phyloP scores from a whole-genome alignment of 2,113 vertebrate species.

The Phasianus colchicus region DNA sequence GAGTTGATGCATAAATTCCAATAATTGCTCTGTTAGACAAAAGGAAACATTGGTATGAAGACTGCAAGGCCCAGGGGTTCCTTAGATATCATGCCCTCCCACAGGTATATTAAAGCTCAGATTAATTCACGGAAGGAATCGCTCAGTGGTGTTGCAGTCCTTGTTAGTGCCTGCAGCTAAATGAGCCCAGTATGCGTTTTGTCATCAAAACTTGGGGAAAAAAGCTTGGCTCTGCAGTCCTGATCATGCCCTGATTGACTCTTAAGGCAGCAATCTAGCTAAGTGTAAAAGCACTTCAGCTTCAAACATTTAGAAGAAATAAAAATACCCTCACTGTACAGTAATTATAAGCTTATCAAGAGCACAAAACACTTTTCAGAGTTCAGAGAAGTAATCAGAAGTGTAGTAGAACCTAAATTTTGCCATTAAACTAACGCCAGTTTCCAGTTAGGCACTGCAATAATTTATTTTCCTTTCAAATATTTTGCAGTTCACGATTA shows the following conservation, averaged over 20 bases:
- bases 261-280: background rate
- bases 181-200: background rate
- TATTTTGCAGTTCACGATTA: background rate
- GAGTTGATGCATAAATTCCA: constrained; percentile 98
- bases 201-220: background rate
- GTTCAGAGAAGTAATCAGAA: background rate
- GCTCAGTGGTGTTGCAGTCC: background rate
- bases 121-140: background rate
- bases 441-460: background rate
- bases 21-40: constrained; percentile 86
- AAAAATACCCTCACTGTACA: background rate
- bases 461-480: background rate
- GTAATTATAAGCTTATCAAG: background rate
- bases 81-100: background rate
- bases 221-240: background rate
- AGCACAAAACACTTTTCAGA: background rate
- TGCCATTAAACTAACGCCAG: background rate
- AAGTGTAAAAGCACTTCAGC: constrained; percentile 13
- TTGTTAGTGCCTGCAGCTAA: background rate
- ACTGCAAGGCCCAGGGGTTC: background rate
- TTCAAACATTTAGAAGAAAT: constrained; percentile 7
- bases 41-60: constrained; percentile 7
- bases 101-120: background rate
- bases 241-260: background rate
- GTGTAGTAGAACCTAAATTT: background rate